Conservation (phyloP, 1,140 invertebrate genomes). For the Lutraria rhynchaena region DNA sequence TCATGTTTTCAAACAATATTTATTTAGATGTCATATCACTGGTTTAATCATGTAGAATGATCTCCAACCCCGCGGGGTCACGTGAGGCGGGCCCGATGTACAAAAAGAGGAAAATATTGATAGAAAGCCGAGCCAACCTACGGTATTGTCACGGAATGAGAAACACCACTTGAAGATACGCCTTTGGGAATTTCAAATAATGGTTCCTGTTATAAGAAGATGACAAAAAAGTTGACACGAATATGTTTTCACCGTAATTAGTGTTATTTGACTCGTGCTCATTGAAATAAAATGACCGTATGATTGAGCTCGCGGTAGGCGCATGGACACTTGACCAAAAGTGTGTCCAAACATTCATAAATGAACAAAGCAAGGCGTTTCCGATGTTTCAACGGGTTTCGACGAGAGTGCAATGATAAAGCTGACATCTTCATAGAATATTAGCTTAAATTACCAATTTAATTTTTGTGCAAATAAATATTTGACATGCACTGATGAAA, state of each 20-base stretch:
- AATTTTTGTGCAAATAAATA: background rate
- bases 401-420: background rate
- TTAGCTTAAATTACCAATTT: constrained; percentile 24
- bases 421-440: background rate
- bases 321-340: constrained; percentile 31
- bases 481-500: too few relatives aligned
- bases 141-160: constrained; percentile 16
- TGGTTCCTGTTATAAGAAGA: background rate
- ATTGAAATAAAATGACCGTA: constrained; percentile 26
- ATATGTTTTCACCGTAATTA: constrained; percentile 45
- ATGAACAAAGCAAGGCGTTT: constrained; percentile 7
- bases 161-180: constrained; percentile 26
- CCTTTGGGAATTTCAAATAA: constrained; percentile 36
- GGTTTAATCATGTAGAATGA: constrained; percentile 13
- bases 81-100: constrained; percentile 18
- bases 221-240: constrained; percentile 46
- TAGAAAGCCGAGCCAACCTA: constrained; percentile 48
- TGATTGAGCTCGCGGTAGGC: constrained; percentile 22
- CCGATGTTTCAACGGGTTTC: too few relatives aligned
- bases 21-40: constrained; percentile 46
- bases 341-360: background rate
- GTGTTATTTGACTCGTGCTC: constrained; percentile 53
- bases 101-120: constrained; percentile 40
- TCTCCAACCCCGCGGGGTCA: constrained; percentile 11
- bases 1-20: background rate